Base-by-base conservation (phyloP, 2,888 invertebrate species). In the Spodoptera exigua region DNA sequence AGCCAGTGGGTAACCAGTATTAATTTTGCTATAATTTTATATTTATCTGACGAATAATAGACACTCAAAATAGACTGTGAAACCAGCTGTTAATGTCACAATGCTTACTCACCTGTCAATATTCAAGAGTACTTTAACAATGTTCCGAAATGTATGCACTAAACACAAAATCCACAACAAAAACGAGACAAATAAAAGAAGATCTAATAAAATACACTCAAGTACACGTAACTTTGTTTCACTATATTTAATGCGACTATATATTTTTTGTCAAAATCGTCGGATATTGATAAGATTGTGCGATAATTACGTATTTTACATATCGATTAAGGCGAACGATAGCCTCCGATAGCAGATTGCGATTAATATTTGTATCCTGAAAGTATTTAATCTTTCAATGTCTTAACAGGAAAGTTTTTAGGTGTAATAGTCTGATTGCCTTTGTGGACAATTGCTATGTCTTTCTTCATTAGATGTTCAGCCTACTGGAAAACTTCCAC, bases 231-330 rank as follows among this genome's bases (percentile, higher is more conserved):
- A 17, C 13, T 51, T 34, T 67, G 59, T 69, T 35, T 62, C 56
- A 39, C 17, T 60, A 47, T 44, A 62, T 66, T 47, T 51, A 69
- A 49, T 69, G 63, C 61, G 71, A 76, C 70, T 68, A 68, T 70
- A 21, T 61, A 71, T 78, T 82, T 83, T 83, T 80, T 56, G 73
- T 71, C 71, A 70, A 70, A 69, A 67, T 66, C 55, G 64, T 56
- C 62, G 70, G 70, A 60, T 53, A 55, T 3, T 53, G 85, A 86
- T 86, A 81, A 86, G 85, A 86, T 84, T 80, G 67, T 49, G 36
- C 63, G 81, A 79, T 83, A 79, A 82, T 82, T 80, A 80, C 77
- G 76, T 76, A 80, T 81, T 81, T 76, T 74, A 79, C 73, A 78
- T 80, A 80, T 72, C 57, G 72, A 78, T 78, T 78, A 78, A 57